phyloP scores from a whole-genome alignment of 2,797 vertebrate species.

The Micromesistius poutassou region DNA sequence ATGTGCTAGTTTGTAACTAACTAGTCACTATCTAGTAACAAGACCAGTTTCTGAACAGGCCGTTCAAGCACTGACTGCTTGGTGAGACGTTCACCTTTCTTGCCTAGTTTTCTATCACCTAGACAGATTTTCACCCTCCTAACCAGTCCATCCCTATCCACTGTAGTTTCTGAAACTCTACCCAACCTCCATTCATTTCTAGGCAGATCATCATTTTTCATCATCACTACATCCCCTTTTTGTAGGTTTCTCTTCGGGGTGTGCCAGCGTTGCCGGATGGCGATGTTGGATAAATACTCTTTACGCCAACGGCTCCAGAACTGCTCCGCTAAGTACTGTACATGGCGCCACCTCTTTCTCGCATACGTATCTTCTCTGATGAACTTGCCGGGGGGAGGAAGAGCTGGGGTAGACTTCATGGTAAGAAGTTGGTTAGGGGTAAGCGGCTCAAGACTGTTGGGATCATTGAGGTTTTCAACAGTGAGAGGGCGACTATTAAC shows the following conservation, averaged over 20 bases:
- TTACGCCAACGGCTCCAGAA: neutral
- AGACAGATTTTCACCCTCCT: constrained; percentile 1
- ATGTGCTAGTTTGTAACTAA: too few species aligned
- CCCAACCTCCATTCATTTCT: neutral
- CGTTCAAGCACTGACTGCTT: neutral
- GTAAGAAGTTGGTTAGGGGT: constrained; percentile 16
- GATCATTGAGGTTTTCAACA: constrained; percentile 8
- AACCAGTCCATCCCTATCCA: neutral
- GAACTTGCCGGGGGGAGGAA: constrained; percentile 21
- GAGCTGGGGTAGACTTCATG: constrained; percentile 9
- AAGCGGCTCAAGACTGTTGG: constrained; percentile 17
- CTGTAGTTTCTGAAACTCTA: neutral
- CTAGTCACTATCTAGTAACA: constrained; percentile 17
- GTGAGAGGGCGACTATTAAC: constrained; percentile 17
- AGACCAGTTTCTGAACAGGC: constrained; percentile 10
- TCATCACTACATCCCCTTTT: neutral
- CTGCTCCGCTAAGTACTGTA: constrained; percentile 11
- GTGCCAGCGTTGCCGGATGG: constrained; percentile 13
- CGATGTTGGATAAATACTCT: constrained; percentile 23
- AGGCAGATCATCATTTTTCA: neutral
- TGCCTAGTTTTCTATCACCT: constrained; percentile 11
- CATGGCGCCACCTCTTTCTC: constrained; percentile 14
- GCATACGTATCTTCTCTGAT: constrained; percentile 17
- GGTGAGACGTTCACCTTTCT: neutral
- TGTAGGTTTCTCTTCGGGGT: constrained; percentile 11